Evolutionary conservation across 2,113 vertebrate genomes (phyloP), one percentile per base, ranked within the genome.

Genomic region (Cepphus grylle): DNA sequence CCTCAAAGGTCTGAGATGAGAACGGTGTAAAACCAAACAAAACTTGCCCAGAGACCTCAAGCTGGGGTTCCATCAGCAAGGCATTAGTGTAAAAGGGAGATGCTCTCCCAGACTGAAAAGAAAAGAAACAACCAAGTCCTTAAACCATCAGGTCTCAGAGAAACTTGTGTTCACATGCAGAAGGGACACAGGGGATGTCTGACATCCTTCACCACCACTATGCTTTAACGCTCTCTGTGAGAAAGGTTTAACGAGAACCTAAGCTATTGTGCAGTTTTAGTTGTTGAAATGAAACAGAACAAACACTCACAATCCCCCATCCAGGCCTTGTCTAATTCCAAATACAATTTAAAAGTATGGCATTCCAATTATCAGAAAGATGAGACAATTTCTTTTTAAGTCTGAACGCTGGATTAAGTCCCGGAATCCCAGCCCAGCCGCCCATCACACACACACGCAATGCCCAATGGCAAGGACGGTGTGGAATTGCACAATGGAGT

Each of bases 351-450:
- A 61, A 19, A 95, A 70, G 71, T 30, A 59, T 5, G 36, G 16
- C 50, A 89, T 93, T 95, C 79, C 85, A 93, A 95, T 88, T 81
- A 91, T 61, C 66, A 85, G 62, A 58, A 79, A 90, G 58, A 71
- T 1, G 8, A 78, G 61, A 87, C 27, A 76, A 55, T 81, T 93
- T 94, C 62, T 86, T 87, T 84, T 21, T 18, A 77, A 94, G 62
- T 58, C 78, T 81, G 69, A 95, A 56, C 26, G 87, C 70, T 91
- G 96, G 86, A 73, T 53, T 42, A 69, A 52, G 52, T 89, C 86
- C 82, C 90, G 92, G 94, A 96, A 91, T 91, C 86, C 73, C 65
- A 87, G 49, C 58, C 58, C 89, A 87, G 71, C 89, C 80, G 70
- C 77, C 89, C 53, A 7, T 25, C 55, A 50, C 58, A 79, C 23